A percentile compares a stretch with the other conserved stretches of the same genome.
Conservation (phyloP, 2,797 vertebrate genomes). For the Lophius americanus region DNA sequence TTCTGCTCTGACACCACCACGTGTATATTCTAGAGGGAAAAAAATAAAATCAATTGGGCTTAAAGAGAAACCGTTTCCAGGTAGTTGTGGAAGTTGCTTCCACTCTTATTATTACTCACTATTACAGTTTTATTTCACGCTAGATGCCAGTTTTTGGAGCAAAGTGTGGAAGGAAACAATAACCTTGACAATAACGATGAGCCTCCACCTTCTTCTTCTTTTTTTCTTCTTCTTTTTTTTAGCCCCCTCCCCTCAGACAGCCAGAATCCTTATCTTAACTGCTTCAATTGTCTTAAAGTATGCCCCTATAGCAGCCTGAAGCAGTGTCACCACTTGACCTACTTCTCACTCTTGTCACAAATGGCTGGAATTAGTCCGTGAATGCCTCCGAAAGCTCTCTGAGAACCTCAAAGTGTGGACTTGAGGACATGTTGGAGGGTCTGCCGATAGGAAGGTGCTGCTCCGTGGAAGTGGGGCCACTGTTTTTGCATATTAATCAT, state of each 20-base stretch:
- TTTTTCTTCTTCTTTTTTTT: no score
- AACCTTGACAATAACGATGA: constrained; percentile 22
- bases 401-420: constrained; percentile 10
- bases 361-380: constrained; percentile 52
- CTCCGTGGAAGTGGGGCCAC: constrained; percentile 31
- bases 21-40: constrained; percentile 4
- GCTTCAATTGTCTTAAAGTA: constrained; percentile 62
- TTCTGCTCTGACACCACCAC: constrained; percentile 34
- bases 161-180: constrained; percentile 51
- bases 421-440: constrained; percentile 7
- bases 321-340: constrained; percentile 74
- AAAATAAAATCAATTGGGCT: no score
- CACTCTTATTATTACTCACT: neutral
- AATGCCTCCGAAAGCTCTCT: constrained; percentile 25
- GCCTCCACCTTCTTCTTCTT: constrained; percentile 27
- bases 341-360: constrained; percentile 67
- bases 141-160: neutral
- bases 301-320: constrained; percentile 61
- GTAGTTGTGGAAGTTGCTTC: neutral
- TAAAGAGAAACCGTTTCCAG: no score
- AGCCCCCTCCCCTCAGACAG: constrained; percentile 31
- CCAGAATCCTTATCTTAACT: constrained; percentile 64
- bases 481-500: constrained; percentile 51
- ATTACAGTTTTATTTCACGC: constrained; percentile 19
- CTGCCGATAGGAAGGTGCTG: constrained; percentile 17